phyloP scores from a whole-genome alignment of 35 echinoderm and acorn worm genomes.

The Ophiothrix spiculata region DNA sequence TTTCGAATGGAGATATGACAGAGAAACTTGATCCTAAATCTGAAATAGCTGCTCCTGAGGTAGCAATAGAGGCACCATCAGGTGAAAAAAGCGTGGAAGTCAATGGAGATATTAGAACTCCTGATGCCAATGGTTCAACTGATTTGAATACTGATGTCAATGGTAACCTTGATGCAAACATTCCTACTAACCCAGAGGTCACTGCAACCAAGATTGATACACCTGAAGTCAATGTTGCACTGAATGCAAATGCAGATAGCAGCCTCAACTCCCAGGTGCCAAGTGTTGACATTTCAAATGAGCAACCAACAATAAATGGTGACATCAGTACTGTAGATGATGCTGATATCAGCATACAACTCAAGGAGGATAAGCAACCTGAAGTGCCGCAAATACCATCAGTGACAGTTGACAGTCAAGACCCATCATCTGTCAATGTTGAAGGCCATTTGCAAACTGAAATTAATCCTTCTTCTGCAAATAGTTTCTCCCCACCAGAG shows the following conservation, averaged over 20 bases:
- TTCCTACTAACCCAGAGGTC: not conserved
- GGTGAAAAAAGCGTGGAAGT: too few relatives aligned
- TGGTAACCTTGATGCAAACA: not conserved
- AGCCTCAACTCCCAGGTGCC: not conserved
- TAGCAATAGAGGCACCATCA: too few relatives aligned
- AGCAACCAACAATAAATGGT: not conserved
- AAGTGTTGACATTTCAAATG: not conserved
- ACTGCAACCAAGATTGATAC: not conserved
- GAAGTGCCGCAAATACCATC: not conserved
- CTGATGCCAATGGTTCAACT: not conserved
- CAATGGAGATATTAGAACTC: too few relatives aligned
- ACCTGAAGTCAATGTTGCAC: not conserved
- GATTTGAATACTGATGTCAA: not conserved
- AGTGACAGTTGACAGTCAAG: not conserved
- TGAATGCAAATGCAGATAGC: not conserved
- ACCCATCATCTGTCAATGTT: too few relatives aligned
- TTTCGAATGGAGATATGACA: too few relatives aligned
- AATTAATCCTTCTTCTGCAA: too few relatives aligned
- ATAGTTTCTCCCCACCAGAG: too few relatives aligned
- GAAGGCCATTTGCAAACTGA: not conserved
- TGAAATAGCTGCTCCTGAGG: too few relatives aligned
- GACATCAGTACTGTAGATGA: not conserved
- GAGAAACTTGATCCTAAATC: too few relatives aligned
- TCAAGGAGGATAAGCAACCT: not conserved
- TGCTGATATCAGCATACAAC: not conserved